Base-by-base conservation (phyloP, 2,797 vertebrate genomes). In the Pyrocephalus nanus region DNA sequence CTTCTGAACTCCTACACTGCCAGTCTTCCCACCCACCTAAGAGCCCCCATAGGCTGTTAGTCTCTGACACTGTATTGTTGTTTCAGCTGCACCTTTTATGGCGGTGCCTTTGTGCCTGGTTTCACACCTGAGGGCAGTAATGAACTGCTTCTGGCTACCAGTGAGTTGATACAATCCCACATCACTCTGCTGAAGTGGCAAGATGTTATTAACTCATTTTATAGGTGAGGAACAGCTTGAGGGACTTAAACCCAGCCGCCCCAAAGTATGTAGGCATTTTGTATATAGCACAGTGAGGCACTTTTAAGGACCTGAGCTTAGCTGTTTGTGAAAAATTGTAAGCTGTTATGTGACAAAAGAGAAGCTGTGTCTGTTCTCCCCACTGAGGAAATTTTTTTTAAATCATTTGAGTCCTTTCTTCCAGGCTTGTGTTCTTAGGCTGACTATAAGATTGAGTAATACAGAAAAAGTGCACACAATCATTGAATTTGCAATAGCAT, bases 71-170 rank as follows among this genome's bases (percentile, higher is more conserved):
- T 3, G 0, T 5, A 4, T 1, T 20, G 1, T 10, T 38, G 6
- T 71, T 87, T 21, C 62, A 72, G 47, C 65, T 72, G 58, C 58
- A 64, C 10, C 61, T 81, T 80, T 54, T 38, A 23, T 55, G 51
- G 65, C 15, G 12, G n/a, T 51, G 77, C 25, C 50, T 90, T 88
- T 73, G 30, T 73, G 72, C 62, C 75, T 86, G 79, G 30, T 74
- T 92, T 91, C 74, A 91, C 80, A 91, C 77, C 80, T 76, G 80
- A 92, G 94, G 95, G 91, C 84, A 89, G 77, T 62, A 79, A 94
- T 51, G 62, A 91, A 75, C 77, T 86, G 62, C 77, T 92, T 53
- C 76, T 92, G 76, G 86, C 70, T 65, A 29, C 47, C 15, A 22
- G 42, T 74, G 66, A 58, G 48, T 29, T 58, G 57, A 15, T 34